Percentiles rank a stretch among this genome's conserved stretches.
phyloP scores from a whole-genome alignment of 2,113 vertebrate genomes.

The Catharus bicknelli region DNA sequence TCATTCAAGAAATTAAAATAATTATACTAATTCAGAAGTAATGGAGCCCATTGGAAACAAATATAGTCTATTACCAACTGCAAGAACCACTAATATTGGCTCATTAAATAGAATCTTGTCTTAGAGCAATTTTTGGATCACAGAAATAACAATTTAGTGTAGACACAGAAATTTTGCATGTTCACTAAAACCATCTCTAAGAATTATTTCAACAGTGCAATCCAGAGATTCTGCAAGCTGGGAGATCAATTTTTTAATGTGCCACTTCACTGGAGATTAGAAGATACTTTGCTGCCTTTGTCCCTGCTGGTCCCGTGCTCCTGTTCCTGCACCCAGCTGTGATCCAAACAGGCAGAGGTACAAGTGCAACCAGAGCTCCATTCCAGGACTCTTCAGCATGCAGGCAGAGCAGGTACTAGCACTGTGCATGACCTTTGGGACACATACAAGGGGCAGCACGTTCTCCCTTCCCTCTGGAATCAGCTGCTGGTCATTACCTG shows the following conservation, averaged over 20 bases:
- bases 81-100: background rate
- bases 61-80: background rate
- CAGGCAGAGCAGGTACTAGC: background rate
- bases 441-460: background rate
- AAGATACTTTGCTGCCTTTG: background rate
- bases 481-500: background rate
- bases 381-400: too few species aligned
- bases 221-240: background rate
- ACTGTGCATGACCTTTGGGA: background rate
- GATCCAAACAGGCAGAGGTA: background rate
- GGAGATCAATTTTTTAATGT: background rate
- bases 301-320: background rate
- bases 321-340: fast-evolving
- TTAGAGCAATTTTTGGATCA: background rate
- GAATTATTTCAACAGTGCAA: background rate
- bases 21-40: background rate
- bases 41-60: background rate
- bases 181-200: background rate
- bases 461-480: background rate
- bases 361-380: background rate
- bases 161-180: background rate
- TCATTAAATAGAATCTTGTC: background rate
- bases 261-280: background rate
- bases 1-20: background rate
- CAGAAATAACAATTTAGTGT: background rate